Evolutionary conservation across 2,113 vertebrate genomes (phyloP).

Genomic region (Phocoena sinus): DNA sequence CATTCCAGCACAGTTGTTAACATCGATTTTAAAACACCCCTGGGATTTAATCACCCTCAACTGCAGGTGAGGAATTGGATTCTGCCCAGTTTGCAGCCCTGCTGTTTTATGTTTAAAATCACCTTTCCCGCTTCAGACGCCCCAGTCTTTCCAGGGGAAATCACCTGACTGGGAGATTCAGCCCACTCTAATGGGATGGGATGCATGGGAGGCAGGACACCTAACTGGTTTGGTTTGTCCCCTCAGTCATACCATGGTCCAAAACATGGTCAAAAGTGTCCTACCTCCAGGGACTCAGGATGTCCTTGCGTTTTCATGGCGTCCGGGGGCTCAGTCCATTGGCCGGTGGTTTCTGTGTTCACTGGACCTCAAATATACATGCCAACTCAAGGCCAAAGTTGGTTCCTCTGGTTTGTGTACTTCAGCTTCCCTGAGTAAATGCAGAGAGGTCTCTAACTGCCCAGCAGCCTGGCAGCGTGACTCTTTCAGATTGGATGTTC

Average conservation of each 20-base stretch:
- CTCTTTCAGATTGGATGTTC: not conserved
- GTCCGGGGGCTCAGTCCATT: not conserved
- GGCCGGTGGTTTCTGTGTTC: not conserved
- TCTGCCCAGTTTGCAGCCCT: not conserved
- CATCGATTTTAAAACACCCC: not conserved
- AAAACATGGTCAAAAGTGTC: not conserved
- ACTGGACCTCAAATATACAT: not conserved
- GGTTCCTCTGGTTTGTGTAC: not conserved
- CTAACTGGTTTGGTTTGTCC: not conserved
- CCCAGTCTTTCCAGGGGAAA: not conserved
- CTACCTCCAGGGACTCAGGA: not conserved
- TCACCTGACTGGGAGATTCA: no score
- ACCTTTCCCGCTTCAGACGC: accelerated
- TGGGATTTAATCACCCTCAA: not conserved
- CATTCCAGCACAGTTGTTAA: not conserved
- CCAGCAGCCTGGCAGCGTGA: not conserved
- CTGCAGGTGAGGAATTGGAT: not conserved
- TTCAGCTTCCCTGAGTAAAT: not conserved
- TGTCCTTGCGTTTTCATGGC: not conserved
- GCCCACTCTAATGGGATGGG: not conserved
- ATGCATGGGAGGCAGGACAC: not conserved
- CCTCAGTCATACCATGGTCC: not conserved
- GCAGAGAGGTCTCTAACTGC: not conserved
- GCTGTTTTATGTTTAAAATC: not conserved
- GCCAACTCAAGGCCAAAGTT: not conserved